Base-by-base conservation (phyloP, 1,140 invertebrate genomes). In the Oscheius sp. region DNA sequence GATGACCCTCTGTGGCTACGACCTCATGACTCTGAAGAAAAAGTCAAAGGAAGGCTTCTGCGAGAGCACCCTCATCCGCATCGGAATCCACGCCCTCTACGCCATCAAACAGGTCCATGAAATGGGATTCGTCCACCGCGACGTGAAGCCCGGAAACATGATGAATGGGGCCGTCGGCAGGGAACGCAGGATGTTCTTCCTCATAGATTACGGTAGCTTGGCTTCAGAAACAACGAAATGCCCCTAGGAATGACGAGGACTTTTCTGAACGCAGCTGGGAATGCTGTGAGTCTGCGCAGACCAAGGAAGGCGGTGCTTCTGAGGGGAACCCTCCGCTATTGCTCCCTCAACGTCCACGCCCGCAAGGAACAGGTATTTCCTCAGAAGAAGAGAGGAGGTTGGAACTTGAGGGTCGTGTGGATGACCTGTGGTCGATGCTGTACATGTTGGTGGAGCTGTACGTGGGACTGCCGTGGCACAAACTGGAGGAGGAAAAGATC, bases 371-470 rank as follows among this genome's bases (percentile, higher is more conserved):
- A 81, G 59, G n/a, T n/a, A n/a, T n/a, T n/a, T n/a, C n/a, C n/a
- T n/a, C n/a, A n/a, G n/a, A n/a, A n/a, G n/a, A n/a, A n/a, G n/a
- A n/a, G n/a, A n/a, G n/a, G n/a, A n/a, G n/a, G n/a, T n/a, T n/a
- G n/a, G n/a, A n/a, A n/a, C n/a, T n/a, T n/a, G n/a, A n/a, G n/a
- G 80, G 80, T 15, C 75, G 80, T 20, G 71, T 77, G 29, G 79
- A 81, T 49, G 79, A 81, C 52, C 49, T 81, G 0, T 81, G 79
- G 77, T 78, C 78, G 0, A 58, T 81, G 62, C 67, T 81, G n/a
- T 82, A 81, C 77, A 77, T 79, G 74, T 63, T 81, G 26, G 65
- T 82, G 42, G 79, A 81, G 68, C 61, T 82, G 42, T 63, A 73
- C 36, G 71, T 73, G n/a, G 79, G 78, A 3, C 63, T 81, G 15